These are phyloP conservation scores for Neomorphus geoffroyi DNA, from an alignment of 2,797 vertebrate genomes.

Conservation along the genomic window DNA sequence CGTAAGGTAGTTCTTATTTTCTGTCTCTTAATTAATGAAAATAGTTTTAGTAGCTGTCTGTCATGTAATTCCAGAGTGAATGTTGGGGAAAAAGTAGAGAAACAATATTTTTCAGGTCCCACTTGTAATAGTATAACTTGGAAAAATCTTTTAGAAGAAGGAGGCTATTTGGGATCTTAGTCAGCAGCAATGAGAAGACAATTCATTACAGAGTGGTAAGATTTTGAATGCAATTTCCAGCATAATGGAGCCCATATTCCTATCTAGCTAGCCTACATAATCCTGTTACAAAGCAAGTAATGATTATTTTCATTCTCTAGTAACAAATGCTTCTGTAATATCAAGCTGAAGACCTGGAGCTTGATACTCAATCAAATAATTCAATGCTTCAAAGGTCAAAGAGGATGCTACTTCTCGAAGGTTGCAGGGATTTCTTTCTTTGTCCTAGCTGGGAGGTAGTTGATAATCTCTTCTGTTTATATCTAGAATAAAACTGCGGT, in stretches of 20 bases:
- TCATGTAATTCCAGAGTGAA: neutral
- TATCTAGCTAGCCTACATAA: neutral
- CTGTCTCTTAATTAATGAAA: neutral
- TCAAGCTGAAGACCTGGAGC: neutral
- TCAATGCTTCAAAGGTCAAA: neutral
- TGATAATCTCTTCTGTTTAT: neutral
- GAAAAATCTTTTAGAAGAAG: neutral
- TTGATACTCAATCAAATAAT: neutral
- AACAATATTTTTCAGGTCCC: neutral
- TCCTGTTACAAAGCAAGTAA: neutral
- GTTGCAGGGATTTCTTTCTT: neutral
- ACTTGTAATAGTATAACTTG: neutral
- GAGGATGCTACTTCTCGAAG: neutral
- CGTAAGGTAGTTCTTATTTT: neutral
- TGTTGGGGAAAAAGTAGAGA: neutral
- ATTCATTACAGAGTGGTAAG: neutral
- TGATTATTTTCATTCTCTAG: neutral
- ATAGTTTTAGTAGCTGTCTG: neutral
- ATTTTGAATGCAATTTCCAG: neutral
- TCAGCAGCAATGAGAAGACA: neutral
- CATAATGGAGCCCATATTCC: neutral
- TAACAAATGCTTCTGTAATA: neutral
- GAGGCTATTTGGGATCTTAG: neutral
- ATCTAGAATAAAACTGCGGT: neutral
- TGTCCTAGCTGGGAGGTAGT: neutral